These are phyloP conservation scores for Physeter macrocephalus DNA, from an alignment of 2,113 vertebrate species.

Conservation along the genomic window DNA sequence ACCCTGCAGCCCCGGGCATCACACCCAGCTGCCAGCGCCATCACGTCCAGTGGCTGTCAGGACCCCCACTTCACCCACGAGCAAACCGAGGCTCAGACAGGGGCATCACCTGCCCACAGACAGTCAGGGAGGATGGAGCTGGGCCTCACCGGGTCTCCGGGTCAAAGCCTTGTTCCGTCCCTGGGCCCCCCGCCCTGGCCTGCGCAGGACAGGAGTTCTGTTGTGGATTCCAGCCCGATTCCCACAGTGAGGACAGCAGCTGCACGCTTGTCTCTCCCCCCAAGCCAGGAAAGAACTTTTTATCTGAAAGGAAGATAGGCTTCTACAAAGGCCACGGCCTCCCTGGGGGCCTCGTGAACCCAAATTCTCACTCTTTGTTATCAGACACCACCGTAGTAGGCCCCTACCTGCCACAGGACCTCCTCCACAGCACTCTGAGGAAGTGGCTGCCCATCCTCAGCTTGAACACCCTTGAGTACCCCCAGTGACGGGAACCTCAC, in stretches of 20 bases:
- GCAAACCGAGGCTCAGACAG: not conserved
- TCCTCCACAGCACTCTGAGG: too few species aligned
- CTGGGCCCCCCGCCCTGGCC: not conserved
- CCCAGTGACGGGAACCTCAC: not conserved
- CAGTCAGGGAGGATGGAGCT: not conserved
- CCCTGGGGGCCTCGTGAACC: not conserved
- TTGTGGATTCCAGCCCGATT: not conserved
- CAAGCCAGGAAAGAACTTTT: not conserved
- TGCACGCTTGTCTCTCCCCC: not conserved
- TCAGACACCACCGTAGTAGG: not conserved
- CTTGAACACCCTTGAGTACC: not conserved
- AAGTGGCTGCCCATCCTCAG: not conserved
- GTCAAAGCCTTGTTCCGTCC: not conserved
- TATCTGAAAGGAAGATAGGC: not conserved
- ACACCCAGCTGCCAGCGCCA: not conserved
- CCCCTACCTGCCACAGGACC: not conserved
- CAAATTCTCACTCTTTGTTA: not conserved
- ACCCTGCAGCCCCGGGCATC: too few species aligned
- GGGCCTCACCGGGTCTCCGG: not conserved
- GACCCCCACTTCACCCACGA: not conserved
- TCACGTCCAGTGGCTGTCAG: rapidly evolving
- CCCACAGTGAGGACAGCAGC: not conserved
- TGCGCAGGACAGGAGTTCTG: too few species aligned
- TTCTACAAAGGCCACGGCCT: not conserved
- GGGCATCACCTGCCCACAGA: not conserved